Evolutionary conservation across 2,888 invertebrate species (phyloP).

Genomic region (Metacarcinus magister): DNA sequence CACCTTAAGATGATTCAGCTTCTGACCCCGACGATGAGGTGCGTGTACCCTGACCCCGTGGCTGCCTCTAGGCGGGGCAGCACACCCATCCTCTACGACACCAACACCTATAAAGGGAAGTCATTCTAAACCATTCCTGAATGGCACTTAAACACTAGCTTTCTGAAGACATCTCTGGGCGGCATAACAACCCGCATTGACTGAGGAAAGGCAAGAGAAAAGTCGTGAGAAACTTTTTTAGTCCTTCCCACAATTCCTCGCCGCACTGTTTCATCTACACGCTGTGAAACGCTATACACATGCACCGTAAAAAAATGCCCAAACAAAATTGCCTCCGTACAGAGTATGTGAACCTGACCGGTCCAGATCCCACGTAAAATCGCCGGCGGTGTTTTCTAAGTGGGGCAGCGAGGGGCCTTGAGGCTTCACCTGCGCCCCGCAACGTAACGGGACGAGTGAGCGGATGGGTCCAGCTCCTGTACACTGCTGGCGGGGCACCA

Average conservation of each 20-base stretch:
- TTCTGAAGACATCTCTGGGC: background rate
- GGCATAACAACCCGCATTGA: background rate
- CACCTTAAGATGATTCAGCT: background rate
- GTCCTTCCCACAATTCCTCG: background rate
- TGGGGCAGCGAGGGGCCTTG: slow-evolving; percentile 49
- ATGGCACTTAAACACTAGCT: slow-evolving; percentile 28
- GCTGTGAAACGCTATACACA: background rate
- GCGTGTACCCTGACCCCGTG: slow-evolving; percentile 26
- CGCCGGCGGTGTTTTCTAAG: slow-evolving; percentile 39
- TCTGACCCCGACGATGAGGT: background rate
- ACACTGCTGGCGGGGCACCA: background rate
- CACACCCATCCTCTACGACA: background rate
- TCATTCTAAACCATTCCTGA: background rate
- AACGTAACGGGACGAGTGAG: slow-evolving; percentile 45
- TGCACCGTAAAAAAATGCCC: background rate
- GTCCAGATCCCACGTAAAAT: slow-evolving; percentile 58
- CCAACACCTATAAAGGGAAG: background rate
- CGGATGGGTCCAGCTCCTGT: background rate
- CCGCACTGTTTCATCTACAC: background rate
- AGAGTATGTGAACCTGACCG: background rate
- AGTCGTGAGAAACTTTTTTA: background rate
- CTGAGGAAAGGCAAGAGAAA: background rate
- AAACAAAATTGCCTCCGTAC: background rate
- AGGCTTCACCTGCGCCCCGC: slow-evolving; percentile 30
- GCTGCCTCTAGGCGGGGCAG: background rate